Evolutionary conservation across 1,140 invertebrate genomes (phyloP), one percentile per base, ranked within the genome.

Genomic region (Heliconius nattereri): DNA sequence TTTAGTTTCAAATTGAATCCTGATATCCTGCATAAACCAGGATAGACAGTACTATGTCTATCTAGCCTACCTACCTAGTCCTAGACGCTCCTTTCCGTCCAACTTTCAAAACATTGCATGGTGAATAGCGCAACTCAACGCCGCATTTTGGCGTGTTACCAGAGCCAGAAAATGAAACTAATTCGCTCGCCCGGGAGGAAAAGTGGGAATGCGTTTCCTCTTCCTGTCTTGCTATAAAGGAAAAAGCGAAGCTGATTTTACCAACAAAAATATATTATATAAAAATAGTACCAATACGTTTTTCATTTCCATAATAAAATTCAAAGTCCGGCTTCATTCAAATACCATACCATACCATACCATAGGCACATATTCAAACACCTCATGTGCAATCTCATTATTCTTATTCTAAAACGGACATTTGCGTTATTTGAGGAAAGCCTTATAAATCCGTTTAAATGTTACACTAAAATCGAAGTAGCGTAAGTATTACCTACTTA

Each of bases 361-460:
- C n/a, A n/a, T n/a, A n/a, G n/a, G n/a, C n/a, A n/a, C n/a, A 66
- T 66, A 29, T 66, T 66, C 60, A 66, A 66, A 66, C 60, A 66
- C 60, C 60, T 66, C 60, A 66, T 66, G 60, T 66, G 60, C 60
- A 66, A 66, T 66, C 60, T 66, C 60, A 66, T 66, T 66, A 66
- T 66, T 66, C 26, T 66, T 66, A 66, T 66, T 66, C 60, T 66
- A 66, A 9, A 29, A 66, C 11, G n/a, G 60, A 29, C 5, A 66
- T 66, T 60, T 66, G 19, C 60, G 13, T 29, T 66, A 66, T 66
- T 66, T 66, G 60, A 66, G 26, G 9, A 66, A 66, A 66, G 26
- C 60, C 60, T 66, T 66, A 66, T 66, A 66, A 66, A 26, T 66
- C 9, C 26, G 26, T 66, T 66, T 29, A 66, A 66, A n/a, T 23